A percentile compares a stretch with the other conserved stretches of the same genome.
Conservation (phyloP, 2,113 vertebrate species). For the Galeopterus variegatus region DNA sequence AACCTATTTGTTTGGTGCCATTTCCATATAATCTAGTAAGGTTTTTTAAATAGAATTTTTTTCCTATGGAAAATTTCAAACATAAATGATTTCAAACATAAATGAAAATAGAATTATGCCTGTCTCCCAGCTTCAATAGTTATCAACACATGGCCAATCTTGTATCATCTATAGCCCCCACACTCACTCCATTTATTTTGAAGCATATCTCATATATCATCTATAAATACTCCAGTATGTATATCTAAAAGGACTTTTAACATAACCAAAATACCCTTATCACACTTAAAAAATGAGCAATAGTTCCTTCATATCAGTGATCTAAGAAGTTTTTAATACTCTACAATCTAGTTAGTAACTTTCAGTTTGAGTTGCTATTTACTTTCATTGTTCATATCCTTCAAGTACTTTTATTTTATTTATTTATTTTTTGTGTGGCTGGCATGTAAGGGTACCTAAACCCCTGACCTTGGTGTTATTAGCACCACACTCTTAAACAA, state of each 20-base stretch:
- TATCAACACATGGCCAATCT: neutral
- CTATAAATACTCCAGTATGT: neutral
- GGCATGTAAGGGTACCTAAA: too few relatives aligned
- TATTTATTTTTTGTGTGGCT: neutral
- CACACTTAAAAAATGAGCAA: constrained; percentile 14
- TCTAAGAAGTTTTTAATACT: constrained; percentile 64
- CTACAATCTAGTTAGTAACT: neutral
- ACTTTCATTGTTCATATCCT: constrained; percentile 51
- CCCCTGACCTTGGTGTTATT: too few relatives aligned
- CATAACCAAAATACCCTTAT: constrained; percentile 6
- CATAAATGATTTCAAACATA: neutral
- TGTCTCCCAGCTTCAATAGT: neutral
- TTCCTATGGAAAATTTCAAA: constrained; percentile 53
- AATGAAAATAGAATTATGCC: constrained; percentile 5
- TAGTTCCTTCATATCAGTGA: constrained; percentile 3
- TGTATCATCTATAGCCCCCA: neutral
- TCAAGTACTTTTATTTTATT: neutral
- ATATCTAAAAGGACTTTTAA: constrained; percentile 38
- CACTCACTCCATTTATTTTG: neutral
- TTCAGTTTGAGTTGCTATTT: constrained; percentile 68
- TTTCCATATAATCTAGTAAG: constrained; percentile 9
- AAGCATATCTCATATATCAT: constrained; percentile 15
- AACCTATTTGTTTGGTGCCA: neutral
- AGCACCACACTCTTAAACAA: too few relatives aligned
- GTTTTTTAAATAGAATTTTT: constrained; percentile 14